Evolutionary conservation across 1,140 invertebrate genomes (phyloP), one percentile per base, ranked within the genome.

Genomic region (Vanessa atalanta): DNA sequence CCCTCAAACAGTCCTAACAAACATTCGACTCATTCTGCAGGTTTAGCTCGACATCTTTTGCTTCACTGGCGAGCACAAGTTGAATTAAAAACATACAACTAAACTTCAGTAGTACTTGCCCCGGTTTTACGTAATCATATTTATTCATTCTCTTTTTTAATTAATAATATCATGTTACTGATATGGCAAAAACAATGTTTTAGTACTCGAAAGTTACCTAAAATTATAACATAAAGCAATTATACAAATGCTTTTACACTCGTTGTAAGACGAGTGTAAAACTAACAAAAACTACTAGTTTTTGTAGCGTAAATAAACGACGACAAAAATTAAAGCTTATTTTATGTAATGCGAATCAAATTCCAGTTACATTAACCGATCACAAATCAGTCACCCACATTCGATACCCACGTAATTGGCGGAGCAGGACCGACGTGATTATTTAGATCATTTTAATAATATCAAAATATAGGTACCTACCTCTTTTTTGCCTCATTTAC

Each of bases 331-430:
- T 23, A 14, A 20, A 50, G 47, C 43, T 70, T 47, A 70, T 63
- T 48, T 26, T 9, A 43, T 16, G 47, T 64, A 50, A 48, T 70
- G 69, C 47, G n/a, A 64, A 63, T 64, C 8, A 50, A 63, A 47
- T 55, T 60, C 53, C 55, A 69, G 67, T 69, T 69, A 60, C 67
- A 69, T 48, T 60, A 48, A 69, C 16, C 4, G 55, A 61, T 20
- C 47, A 69, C 37, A 55, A 69, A 69, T 69, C 67, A 55, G 53
- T 61, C 67, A 61, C 67, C 53, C 31, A 69, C 31, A 47, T 48
- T 51, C 23, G 48, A 50, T 47, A 68, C 37, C 67, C 23, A 26
- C 37, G 67, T 69, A 60, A 48, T 48, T 69, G 16, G 57, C 47
- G 57, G 47, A 48, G 1, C 66, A 69, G 53, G 26, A 47, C 37